Evolutionary conservation across 92 coral and sea anemone genomes (phyloP), one percentile per base, ranked within the genome.

Genomic region (Montipora capitata): DNA sequence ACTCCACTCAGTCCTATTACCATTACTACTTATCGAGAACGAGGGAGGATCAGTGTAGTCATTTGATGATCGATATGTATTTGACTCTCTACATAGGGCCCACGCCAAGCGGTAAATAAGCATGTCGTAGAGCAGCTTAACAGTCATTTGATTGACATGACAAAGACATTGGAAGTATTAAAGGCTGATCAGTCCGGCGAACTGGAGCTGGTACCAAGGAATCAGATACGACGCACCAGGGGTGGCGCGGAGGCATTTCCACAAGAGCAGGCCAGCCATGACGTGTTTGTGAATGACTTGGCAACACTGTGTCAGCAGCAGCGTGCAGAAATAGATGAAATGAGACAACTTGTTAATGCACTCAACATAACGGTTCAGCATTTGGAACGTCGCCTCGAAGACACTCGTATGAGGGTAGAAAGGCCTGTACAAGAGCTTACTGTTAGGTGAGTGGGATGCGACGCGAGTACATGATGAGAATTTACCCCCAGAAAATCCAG

Each of bases 301-400:
- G 58, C 87, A 5, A 58, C 68, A 16, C 15, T 43, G 78, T 68
- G 78, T 16, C 38, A 82, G 10, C 68, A 18, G 12, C 93, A 84
- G 74, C 87, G 63, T 2, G 65, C 52, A 2, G 93, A 89, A 54
- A 10, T 85, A 7, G 95, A 89, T 69, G 92, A 64, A 17, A 11
- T 92, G 74, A 44, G 95, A 10, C 54, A 62, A 1, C 48, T 54
- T 18, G 74, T 58, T 0, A 61, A 8, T 43, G 91, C 40, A 7
- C 42, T 72, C 12, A 49, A 3, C 2, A 39, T 42, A 18, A 41
- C 40, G 42, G 20, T 85, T 2, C 70, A 92, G 35, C 83, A 78
- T 5, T 54, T 89, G 88, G 93, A 92, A 40, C 70, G 95, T 1
- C 72, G 88, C 41, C 68, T 79, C 7, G 93, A 92, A 65, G 95